Conservation (phyloP, 1,140 invertebrate species). For the Papilio machaon region DNA sequence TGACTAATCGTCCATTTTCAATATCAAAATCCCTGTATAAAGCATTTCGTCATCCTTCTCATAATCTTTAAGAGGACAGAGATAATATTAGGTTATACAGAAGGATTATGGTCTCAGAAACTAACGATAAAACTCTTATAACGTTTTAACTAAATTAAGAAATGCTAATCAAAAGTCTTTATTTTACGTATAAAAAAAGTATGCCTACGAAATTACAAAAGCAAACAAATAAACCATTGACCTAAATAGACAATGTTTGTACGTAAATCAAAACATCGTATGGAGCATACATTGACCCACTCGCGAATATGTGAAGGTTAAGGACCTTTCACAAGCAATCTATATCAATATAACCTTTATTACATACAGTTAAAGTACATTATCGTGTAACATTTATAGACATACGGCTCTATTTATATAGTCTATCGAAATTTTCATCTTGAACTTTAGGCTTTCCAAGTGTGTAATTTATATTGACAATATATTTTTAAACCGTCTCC, state of each 20-base stretch:
- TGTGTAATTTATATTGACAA: neutral
- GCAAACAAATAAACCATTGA: slow-evolving; percentile 42
- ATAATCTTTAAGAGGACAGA: no score
- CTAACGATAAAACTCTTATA: no score
- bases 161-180: no score
- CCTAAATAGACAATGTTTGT: slow-evolving; percentile 49
- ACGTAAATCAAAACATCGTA: slow-evolving; percentile 54
- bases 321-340: slow-evolving; percentile 44
- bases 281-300: slow-evolving; percentile 60
- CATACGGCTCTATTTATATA: neutral
- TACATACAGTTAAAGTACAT: slow-evolving; percentile 26
- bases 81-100: no score
- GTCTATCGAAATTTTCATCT: slow-evolving; percentile 16
- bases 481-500: neutral
- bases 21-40: no score
- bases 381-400: slow-evolving; percentile 32
- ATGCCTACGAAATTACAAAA: neutral
- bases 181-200: neutral
- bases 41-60: no score
- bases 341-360: slow-evolving; percentile 45
- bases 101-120: no score
- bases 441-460: neutral
- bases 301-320: slow-evolving; percentile 67
- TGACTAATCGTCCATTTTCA: no score
- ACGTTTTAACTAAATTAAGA: no score